phyloP scores from a whole-genome alignment of 2,797 vertebrate genomes.

The Lepus townsendii region DNA sequence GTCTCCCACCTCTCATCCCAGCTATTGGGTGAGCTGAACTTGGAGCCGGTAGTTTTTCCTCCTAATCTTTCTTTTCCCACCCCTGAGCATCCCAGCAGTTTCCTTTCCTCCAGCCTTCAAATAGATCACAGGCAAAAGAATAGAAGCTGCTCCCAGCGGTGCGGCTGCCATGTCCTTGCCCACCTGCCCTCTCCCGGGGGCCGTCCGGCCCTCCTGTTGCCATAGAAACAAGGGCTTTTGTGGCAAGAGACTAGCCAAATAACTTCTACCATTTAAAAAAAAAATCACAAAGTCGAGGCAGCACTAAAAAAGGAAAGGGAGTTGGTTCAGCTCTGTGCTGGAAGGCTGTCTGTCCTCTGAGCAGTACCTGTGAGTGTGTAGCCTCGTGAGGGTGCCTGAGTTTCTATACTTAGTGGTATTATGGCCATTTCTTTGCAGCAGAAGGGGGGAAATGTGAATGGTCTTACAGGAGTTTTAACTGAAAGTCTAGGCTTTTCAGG shows the following conservation, averaged over 20 bases:
- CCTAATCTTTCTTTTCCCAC: background rate
- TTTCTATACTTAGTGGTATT: conserved; percentile 43
- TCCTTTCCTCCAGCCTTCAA: background rate
- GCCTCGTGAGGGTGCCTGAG: background rate
- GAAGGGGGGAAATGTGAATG: background rate
- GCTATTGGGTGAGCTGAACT: rapidly evolving
- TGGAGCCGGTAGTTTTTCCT: background rate
- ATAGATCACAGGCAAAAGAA: background rate
- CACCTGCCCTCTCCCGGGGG: background rate
- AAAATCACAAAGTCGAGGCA: conserved; percentile 52
- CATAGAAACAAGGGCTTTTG: conserved; percentile 31
- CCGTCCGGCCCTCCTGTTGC: background rate
- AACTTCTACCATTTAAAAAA: background rate
- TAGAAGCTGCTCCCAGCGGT: background rate
- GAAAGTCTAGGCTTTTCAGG: conserved; percentile 15
- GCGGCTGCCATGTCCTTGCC: background rate
- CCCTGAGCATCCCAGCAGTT: background rate
- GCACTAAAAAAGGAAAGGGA: background rate
- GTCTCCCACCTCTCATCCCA: background rate
- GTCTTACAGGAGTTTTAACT: background rate
- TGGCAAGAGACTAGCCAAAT: conserved; percentile 4
- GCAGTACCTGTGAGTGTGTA: background rate
- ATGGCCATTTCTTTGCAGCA: conserved; percentile 41
- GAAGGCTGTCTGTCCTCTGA: background rate
- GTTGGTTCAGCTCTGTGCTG: background rate